A percentile compares a stretch with the other conserved stretches of the same genome.
These are phyloP conservation scores for Parnassius apollo DNA, from an alignment of 2,888 invertebrate genomes.

Conservation along the genomic window DNA sequence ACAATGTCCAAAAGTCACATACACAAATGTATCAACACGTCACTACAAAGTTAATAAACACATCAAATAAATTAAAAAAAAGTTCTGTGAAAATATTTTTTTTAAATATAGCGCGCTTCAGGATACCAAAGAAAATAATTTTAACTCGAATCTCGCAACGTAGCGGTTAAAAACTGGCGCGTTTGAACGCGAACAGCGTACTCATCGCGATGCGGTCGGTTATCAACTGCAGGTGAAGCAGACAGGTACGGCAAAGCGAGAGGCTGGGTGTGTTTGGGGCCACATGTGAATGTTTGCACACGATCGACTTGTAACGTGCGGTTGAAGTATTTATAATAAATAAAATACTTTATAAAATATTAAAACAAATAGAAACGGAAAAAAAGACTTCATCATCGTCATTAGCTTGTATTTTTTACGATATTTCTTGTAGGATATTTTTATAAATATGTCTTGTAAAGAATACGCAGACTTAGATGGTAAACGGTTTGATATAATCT, in stretches of 20 bases:
- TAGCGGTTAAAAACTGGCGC: constrained; percentile 29
- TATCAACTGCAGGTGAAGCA: constrained; percentile 58
- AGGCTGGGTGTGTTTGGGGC: constrained; percentile 52
- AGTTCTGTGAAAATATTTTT: background rate
- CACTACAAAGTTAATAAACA: constrained; percentile 25
- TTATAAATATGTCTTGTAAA: too few species aligned
- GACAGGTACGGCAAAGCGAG: constrained; percentile 45
- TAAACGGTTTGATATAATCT: too few species aligned
- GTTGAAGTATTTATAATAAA: constrained; percentile 3
- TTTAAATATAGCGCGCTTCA: background rate
- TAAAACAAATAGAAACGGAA: background rate
- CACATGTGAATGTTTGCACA: constrained; percentile 44
- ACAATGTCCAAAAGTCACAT: constrained; percentile 20
- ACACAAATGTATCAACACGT: constrained; percentile 21
- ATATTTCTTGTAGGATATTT: too few species aligned
- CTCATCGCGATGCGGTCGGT: constrained; percentile 56
- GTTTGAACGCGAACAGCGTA: constrained; percentile 43
- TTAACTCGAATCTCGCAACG: constrained; percentile 29
- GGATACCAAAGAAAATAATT: constrained; percentile 11
- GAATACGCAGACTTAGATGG: too few species aligned
- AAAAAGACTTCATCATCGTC: too few species aligned
- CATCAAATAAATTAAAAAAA: constrained; percentile 2
- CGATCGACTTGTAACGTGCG: constrained; percentile 9
- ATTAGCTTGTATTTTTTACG: too few species aligned
- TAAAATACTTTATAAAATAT: background rate